phyloP scores from a whole-genome alignment of 2,888 invertebrate species.

The Thymelicus acteon region DNA sequence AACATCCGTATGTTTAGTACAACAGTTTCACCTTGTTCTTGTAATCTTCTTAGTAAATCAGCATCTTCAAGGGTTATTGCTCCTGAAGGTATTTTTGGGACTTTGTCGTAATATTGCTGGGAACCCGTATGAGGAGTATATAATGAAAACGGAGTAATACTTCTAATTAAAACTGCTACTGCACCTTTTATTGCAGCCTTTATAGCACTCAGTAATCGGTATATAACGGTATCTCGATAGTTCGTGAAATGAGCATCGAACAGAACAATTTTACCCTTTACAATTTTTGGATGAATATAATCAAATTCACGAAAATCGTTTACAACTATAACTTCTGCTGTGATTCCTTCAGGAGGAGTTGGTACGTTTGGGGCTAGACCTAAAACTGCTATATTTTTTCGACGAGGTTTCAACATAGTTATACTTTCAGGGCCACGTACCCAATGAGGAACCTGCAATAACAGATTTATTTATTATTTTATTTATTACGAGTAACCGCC shows the following conservation, averaged over 20 bases:
- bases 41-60: conserved; percentile 86
- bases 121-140: conserved; percentile 90
- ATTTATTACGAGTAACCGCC: too few species aligned
- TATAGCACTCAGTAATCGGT: conserved; percentile 87
- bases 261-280: conserved; percentile 90
- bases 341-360: conserved; percentile 88
- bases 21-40: conserved; percentile 74
- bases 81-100: conserved; percentile 88
- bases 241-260: conserved; percentile 87
- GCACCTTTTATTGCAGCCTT: conserved; percentile 89
- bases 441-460: conserved; percentile 68
- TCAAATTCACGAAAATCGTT: conserved; percentile 88
- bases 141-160: conserved; percentile 90
- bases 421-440: conserved; percentile 87
- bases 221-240: conserved; percentile 87
- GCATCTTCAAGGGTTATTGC: conserved; percentile 92
- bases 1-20: conserved; percentile 85
- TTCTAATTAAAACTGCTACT: conserved; percentile 88
- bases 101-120: conserved; percentile 84
- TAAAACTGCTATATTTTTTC: conserved; percentile 85
- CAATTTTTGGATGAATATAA: conserved; percentile 67
- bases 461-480: not conserved
- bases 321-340: conserved; percentile 89
- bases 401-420: conserved; percentile 84
- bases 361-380: conserved; percentile 89